Conservation (phyloP, 2,888 invertebrate genomes). For the Hyalella azteca region DNA sequence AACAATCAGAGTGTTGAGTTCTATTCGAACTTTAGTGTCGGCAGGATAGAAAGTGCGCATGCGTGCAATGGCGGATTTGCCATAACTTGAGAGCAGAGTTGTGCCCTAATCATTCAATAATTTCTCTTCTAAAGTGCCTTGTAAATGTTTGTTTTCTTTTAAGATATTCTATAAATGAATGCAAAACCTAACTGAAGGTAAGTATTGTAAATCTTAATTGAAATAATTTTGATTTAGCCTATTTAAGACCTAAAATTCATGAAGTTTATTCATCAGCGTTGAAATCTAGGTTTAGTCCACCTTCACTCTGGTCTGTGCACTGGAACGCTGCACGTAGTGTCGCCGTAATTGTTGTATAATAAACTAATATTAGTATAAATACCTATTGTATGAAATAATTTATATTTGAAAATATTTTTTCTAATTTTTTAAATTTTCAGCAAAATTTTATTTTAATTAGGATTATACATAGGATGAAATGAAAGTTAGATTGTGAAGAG, state of each 20-base stretch:
- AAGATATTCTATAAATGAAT: conserved; percentile 19
- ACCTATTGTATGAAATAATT: too few relatives aligned
- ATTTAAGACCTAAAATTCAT: neutral
- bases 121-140: conserved; percentile 23
- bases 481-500: too few relatives aligned
- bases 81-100: neutral
- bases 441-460: too few relatives aligned
- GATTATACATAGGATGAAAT: too few relatives aligned
- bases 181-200: neutral
- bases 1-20: neutral
- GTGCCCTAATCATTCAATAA: neutral
- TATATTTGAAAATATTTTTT: too few relatives aligned
- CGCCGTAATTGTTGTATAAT: neutral
- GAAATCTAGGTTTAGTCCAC: neutral
- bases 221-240: neutral
- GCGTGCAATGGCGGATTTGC: conserved; percentile 4
- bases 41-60: conserved; percentile 19
- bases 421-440: too few relatives aligned
- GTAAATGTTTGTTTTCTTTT: conserved; percentile 22
- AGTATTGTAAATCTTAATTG: neutral
- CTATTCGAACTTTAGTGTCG: neutral
- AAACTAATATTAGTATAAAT: neutral
- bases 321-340: neutral
- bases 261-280: neutral
- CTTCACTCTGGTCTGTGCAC: neutral